Evolutionary conservation across 2,888 invertebrate species (phyloP).

Genomic region (Melieria omissa): DNA sequence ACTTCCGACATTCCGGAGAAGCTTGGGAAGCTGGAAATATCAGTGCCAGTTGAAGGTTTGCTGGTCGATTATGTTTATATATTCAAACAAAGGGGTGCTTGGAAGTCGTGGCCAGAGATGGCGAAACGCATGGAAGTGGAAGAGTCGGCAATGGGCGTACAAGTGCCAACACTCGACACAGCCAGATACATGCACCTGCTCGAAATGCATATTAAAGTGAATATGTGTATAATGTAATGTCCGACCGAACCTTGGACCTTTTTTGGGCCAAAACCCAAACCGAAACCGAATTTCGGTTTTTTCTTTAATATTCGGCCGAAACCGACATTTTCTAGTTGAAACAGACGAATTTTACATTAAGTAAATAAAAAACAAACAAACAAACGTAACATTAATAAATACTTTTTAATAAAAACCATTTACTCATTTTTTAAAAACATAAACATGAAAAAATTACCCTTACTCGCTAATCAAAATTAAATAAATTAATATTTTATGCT

Average conservation of each 20-base stretch:
- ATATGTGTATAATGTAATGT: background rate
- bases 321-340: too few relatives aligned
- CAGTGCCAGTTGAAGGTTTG: constrained; percentile 80
- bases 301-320: too few relatives aligned
- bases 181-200: constrained; percentile 82
- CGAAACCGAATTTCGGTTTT: too few relatives aligned
- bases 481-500: background rate
- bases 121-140: constrained; percentile 73
- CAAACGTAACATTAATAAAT: background rate
- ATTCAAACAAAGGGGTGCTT: constrained; percentile 84
- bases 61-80: constrained; percentile 86
- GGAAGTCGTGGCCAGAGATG: constrained; percentile 88
- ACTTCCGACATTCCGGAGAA: constrained; percentile 67
- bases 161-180: constrained; percentile 87
- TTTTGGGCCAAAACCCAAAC: too few relatives aligned
- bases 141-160: constrained; percentile 67
- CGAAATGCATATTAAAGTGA: constrained; percentile 75
- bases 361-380: too few relatives aligned
- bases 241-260: too few relatives aligned
- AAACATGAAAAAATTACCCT: too few relatives aligned
- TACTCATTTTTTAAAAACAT: too few relatives aligned
- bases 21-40: constrained; percentile 78
- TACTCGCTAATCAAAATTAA: too few relatives aligned
- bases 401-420: too few relatives aligned
- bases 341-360: too few relatives aligned